Percentiles rank a stretch among this genome's conserved stretches.
phyloP scores from a whole-genome alignment of 2,888 invertebrate species.

The Lepidocyrtoides sp. region DNA sequence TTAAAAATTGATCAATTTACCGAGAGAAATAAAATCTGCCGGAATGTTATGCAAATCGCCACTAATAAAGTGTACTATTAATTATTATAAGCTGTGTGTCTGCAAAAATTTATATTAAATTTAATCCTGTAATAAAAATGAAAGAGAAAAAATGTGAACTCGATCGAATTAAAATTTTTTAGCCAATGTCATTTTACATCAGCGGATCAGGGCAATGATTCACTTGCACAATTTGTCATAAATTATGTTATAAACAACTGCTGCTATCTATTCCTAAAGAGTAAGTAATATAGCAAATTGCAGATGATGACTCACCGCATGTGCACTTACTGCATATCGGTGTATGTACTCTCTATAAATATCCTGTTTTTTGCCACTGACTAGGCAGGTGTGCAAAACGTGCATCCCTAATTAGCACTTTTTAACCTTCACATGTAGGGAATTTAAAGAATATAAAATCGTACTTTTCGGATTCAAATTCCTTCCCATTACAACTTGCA shows the following conservation, averaged over 20 bases:
- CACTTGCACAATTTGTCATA: slow-evolving; percentile 38
- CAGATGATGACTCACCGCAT: slow-evolving; percentile 33
- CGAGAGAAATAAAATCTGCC: no score
- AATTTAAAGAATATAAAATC: slow-evolving; percentile 18
- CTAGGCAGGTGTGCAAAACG: slow-evolving; percentile 53
- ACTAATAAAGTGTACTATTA: not conserved
- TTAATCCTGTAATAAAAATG: no score
- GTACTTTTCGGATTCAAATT: slow-evolving; percentile 9
- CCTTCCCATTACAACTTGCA: not conserved
- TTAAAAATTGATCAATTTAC: no score
- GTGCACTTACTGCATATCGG: not conserved
- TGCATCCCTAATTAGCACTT: slow-evolving; percentile 46
- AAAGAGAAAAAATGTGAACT: no score
- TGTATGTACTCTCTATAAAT: slow-evolving; percentile 27
- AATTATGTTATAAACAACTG: not conserved
- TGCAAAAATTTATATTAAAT: no score
- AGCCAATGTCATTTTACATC: no score
- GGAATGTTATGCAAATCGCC: not conserved
- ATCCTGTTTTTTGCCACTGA: slow-evolving; percentile 37
- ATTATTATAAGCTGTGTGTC: no score
- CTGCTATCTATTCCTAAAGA: no score
- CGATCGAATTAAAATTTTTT: no score
- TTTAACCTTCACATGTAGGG: slow-evolving; percentile 34
- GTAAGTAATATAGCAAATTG: not conserved
- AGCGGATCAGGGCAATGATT: no score